Base-by-base conservation (phyloP, 2,888 invertebrate species). In the Melinaea marsaeus region DNA sequence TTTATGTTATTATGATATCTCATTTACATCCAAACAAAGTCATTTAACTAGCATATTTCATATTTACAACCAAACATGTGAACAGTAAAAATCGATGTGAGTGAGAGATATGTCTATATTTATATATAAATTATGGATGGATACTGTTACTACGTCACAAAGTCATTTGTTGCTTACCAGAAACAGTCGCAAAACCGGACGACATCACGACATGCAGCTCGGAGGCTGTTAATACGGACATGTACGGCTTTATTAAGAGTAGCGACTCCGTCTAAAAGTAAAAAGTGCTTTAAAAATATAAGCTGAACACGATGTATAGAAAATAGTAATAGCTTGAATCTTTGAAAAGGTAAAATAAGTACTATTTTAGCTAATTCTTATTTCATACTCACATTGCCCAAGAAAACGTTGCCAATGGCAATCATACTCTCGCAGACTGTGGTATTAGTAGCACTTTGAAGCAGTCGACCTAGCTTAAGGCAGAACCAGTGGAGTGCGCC, bases 361-460 rank as follows among this genome's bases (percentile, higher is more conserved):
- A 42, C 11, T 42, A 42, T 9, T 9, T 11, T 32, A 51, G 2
- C 32, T 32, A 32, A 32, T 6, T n/a, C 22, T 51, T 32, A 9
- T 32, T 51, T 9, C 1, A 11, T 51, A 9, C 89, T 85, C 76
- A 97, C 97, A 95, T 95, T 96, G 66, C 99, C 98, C 22, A 99
- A 90, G 77, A 99, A 99, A 37, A 98, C 96, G 81, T 98, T 98
- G 0, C 97, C 98, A 0, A 98, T 96, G 13, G 97, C 94, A 68
- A 95, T 97, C 51, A 99, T 94, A 63, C 98, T 98, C 86, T 99
- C 99, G 62, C 97, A 97, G 0, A 98, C 96, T 0, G 99, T 97
- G 0, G 99, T 99, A 13, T 94, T 95, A 0, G 90, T 88, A 2
- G 86, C 85, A 0, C 75, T 63, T 0, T 74, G 94, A 61, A 98